Evolutionary conservation across 2,797 vertebrate genomes (phyloP), one percentile per base, ranked within the genome.

Genomic region (Knipowitschia caucasica): DNA sequence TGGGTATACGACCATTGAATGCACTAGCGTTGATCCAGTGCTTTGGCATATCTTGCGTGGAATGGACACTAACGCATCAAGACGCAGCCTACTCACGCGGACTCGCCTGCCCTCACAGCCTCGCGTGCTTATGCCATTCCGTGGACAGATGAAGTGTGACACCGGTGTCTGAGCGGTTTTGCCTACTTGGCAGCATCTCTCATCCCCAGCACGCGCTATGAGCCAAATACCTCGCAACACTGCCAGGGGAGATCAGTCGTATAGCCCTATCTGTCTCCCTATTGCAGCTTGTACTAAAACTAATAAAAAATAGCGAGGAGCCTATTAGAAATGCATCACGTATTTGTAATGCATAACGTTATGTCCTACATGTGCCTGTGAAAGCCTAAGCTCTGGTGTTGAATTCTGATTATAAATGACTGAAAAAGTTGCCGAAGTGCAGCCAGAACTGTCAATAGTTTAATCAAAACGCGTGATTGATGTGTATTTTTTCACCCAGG

Each of bases 91-190:
- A 59, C 75, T 45, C 54, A 71, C 63, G 30, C 64, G 46, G 72
- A 71, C 79, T 77, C 64, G 71, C 69, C 20, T 7, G 69, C 80
- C 61, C 66, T 80, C 70, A 57, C 29, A 56, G 56, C 76, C 52
- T 50, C 50, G 75, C 46, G 34, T 51, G 57, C 66, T 68, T 61
- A 60, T 65, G 71, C 46, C 69, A 54, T 59, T 62, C 68, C 56
- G 61, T 63, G 55, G 56, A 67, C 62, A 59, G 58, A 78, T 84
- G 71, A 85, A 71, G 59, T 69, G 69, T 78, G 74, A 78, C 77
- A 71, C 70, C 47, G 38, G 60, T 60, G 77, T 80, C 73, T 67
- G 60, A 61, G 53, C 46, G 43, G 30, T 59, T 62, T 75, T 73
- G 69, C 52, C 67, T 59, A 26, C 69, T 84, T 84, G 78, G 77